These are phyloP conservation scores for Diaperis boleti DNA, from an alignment of 2,888 invertebrate species.

Conservation along the genomic window DNA sequence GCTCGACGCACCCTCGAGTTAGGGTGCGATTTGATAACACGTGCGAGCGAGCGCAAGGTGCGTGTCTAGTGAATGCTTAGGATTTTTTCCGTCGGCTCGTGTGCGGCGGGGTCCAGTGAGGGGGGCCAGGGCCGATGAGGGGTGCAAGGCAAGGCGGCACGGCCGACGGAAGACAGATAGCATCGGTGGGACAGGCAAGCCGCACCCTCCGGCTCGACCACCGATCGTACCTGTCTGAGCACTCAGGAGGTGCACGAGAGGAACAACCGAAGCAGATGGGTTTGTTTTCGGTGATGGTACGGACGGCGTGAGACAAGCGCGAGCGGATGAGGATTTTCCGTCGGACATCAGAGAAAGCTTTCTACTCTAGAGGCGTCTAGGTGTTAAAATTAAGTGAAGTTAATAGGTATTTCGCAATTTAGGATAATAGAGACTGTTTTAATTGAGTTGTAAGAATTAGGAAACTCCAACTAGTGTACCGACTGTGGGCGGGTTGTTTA, in stretches of 20 bases:
- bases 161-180: slow-evolving; percentile 60
- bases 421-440: too few species aligned
- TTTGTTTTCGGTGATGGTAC: not conserved
- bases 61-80: slow-evolving; percentile 56
- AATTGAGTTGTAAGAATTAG: too few species aligned
- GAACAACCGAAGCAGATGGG: not conserved
- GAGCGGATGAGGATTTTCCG: not conserved
- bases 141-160: slow-evolving; percentile 53
- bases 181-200: slow-evolving; percentile 59
- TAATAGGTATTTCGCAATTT: too few species aligned
- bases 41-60: slow-evolving; percentile 55
- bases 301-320: not conserved
- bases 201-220: slow-evolving; percentile 54
- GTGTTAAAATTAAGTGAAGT: too few species aligned
- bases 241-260: slow-evolving; percentile 18
- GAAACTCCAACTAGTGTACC: too few species aligned
- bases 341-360: too few species aligned
- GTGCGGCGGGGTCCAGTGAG: slow-evolving; percentile 45
- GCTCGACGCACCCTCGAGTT: slow-evolving; percentile 47
- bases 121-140: slow-evolving; percentile 55
- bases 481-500: too few species aligned
- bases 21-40: slow-evolving; percentile 58
- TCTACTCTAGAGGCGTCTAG: too few species aligned
- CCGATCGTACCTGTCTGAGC: slow-evolving; percentile 39
- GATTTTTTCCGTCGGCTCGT: slow-evolving; percentile 58